Percentiles rank a stretch among this genome's conserved stretches.
These are phyloP conservation scores for Spilogale gracilis DNA, from an alignment of 2,113 vertebrate genomes.

Conservation along the genomic window DNA sequence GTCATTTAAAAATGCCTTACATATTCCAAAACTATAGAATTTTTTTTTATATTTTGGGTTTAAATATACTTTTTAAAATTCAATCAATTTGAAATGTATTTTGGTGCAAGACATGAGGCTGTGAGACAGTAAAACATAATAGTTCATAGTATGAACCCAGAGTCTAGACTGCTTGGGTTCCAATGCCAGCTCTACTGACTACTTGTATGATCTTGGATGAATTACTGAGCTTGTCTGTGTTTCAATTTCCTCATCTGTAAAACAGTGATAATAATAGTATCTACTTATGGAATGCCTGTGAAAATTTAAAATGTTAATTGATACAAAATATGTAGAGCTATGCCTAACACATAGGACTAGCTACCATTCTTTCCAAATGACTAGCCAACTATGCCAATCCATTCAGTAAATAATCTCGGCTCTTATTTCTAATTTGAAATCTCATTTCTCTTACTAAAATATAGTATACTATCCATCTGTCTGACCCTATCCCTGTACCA, in stretches of 20 bases:
- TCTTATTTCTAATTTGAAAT: background rate
- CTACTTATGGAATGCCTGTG: background rate
- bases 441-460: background rate
- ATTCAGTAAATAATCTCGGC: background rate
- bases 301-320: conserved; percentile 4
- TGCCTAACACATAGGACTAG: background rate
- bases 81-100: background rate
- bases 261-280: background rate
- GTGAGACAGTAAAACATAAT: background rate
- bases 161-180: background rate
- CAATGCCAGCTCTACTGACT: background rate
- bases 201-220: background rate
- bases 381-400: background rate
- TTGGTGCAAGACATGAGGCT: background rate
- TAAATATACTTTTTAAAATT: background rate
- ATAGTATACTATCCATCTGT: background rate
- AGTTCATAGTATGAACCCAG: background rate
- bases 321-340: background rate
- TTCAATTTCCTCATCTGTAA: background rate
- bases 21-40: background rate
- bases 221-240: background rate
- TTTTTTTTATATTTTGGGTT: background rate
- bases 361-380: background rate
- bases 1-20: background rate
- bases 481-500: background rate